Percentiles rank a stretch among this genome's conserved stretches.
Conservation (phyloP, 1,140 invertebrate species). For the Odontomachus brunneus region DNA sequence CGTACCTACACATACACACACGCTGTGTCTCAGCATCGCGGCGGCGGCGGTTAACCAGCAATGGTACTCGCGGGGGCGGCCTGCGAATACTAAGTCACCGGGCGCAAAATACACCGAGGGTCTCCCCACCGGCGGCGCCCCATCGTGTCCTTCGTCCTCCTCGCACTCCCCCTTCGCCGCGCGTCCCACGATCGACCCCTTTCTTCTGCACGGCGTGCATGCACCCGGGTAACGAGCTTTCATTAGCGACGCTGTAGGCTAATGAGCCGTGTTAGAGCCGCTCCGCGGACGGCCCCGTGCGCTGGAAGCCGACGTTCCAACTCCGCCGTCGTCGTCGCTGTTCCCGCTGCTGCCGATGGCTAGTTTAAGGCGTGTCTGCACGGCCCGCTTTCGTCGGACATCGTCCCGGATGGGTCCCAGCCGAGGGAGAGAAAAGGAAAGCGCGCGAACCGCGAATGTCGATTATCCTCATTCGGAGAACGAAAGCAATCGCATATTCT, state of each 20-base stretch:
- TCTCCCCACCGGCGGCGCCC: slow-evolving; percentile 31
- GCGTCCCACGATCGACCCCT: slow-evolving; percentile 25
- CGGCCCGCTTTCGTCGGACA: neutral
- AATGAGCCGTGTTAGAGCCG: slow-evolving; percentile 82
- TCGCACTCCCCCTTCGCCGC: neutral
- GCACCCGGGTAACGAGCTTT: slow-evolving; percentile 84
- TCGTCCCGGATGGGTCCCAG: neutral
- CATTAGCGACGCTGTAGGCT: slow-evolving; percentile 85
- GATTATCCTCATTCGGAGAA: neutral
- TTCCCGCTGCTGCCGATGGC: neutral
- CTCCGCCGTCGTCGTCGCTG: slow-evolving; percentile 31
- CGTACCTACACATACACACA: neutral
- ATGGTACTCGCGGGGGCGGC: slow-evolving; percentile 73
- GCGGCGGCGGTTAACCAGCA: slow-evolving; percentile 39
- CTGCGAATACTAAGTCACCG: slow-evolving; percentile 78
- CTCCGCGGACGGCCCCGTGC: too few relatives aligned
- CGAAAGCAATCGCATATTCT: neutral
- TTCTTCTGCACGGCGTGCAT: slow-evolving; percentile 74
- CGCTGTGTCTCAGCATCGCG: slow-evolving; percentile 40
- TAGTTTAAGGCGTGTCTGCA: neutral
- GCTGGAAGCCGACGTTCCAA: slow-evolving; percentile 58
- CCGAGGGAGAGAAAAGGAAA: too few relatives aligned
- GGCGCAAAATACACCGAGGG: slow-evolving; percentile 73
- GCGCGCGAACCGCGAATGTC: neutral
- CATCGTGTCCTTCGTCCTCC: slow-evolving; percentile 62